Evolutionary conservation across 2,888 invertebrate species (phyloP).

Genomic region (Drosophila fulvimacula): DNA sequence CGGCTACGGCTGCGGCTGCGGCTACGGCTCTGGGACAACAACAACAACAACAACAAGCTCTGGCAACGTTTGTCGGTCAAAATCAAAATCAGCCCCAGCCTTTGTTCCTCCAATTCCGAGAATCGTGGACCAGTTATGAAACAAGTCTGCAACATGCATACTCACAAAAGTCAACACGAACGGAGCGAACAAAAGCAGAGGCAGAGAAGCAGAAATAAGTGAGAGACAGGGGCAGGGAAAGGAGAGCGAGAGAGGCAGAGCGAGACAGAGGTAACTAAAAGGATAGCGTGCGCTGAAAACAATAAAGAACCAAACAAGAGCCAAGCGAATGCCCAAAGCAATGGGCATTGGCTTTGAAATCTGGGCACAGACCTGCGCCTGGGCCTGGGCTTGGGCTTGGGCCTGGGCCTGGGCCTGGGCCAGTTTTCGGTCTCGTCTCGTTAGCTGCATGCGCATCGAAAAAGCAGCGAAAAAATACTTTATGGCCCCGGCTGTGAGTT

Average conservation of each 20-base stretch:
- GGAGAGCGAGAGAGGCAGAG: conserved; percentile 6
- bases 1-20: conserved; percentile 27
- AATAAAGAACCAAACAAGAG: conserved; percentile 71
- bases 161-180: conserved; percentile 26
- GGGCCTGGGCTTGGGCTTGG: conserved; percentile 22
- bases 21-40: conserved; percentile 35
- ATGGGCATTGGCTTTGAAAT: conserved; percentile 60
- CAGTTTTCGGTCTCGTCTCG: conserved; percentile 49
- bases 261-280: conserved; percentile 9
- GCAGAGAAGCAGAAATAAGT: neutral
- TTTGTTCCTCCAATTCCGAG: conserved; percentile 82
- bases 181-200: neutral
- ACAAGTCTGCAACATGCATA: conserved; percentile 79
- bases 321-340: conserved; percentile 51
- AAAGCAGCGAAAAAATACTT: conserved; percentile 58
- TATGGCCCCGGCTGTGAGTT: conserved; percentile 50
- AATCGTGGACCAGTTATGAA: conserved; percentile 84
- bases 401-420: conserved; percentile 18
- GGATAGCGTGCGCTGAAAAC: conserved; percentile 58
- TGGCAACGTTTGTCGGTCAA: conserved; percentile 84
- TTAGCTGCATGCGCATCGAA: conserved; percentile 70
- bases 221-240: no score
- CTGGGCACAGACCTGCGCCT: conserved; percentile 32
- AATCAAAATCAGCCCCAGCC: conserved; percentile 78
- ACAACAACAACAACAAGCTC: conserved; percentile 55